These are phyloP conservation scores for Stegodyphus mimosarum DNA, from an alignment of 1,140 invertebrate species.

Conservation along the genomic window DNA sequence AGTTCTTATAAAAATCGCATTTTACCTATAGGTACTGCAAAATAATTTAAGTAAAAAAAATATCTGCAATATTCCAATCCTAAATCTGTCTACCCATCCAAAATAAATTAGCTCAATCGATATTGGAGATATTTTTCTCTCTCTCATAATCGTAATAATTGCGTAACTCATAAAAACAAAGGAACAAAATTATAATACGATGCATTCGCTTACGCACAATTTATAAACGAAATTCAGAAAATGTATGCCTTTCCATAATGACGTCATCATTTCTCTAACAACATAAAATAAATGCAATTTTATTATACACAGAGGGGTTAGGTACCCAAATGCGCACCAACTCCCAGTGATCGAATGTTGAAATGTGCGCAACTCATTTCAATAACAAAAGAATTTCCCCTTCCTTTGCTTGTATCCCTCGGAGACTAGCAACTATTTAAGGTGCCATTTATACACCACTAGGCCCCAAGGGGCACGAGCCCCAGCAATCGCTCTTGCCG, in stretches of 20 bases:
- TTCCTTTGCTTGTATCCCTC: not conserved
- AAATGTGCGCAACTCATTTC: slow-evolving; percentile 38
- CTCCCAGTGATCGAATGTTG: not conserved
- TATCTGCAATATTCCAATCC: too few relatives aligned
- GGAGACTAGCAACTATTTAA: slow-evolving; percentile 40
- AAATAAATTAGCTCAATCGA: too few relatives aligned
- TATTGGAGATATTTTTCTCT: too few relatives aligned
- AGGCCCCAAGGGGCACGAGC: slow-evolving; percentile 5
- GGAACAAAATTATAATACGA: too few relatives aligned
- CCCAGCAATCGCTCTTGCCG: not conserved
- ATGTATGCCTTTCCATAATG: not conserved
- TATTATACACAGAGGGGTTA: slow-evolving; percentile 24
- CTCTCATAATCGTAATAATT: too few relatives aligned
- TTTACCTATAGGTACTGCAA: too few relatives aligned
- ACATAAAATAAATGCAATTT: not conserved
- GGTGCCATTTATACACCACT: slow-evolving; percentile 58
- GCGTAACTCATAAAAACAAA: too few relatives aligned
- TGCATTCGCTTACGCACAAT: too few relatives aligned
- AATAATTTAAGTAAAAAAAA: too few relatives aligned
- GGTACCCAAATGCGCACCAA: not conserved
- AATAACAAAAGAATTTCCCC: slow-evolving; percentile 36
- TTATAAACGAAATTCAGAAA: too few relatives aligned
- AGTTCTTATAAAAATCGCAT: too few relatives aligned
- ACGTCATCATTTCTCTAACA: not conserved
- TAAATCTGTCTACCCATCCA: too few relatives aligned